Conservation (phyloP, 2,113 vertebrate species). For the Equus przewalskii region DNA sequence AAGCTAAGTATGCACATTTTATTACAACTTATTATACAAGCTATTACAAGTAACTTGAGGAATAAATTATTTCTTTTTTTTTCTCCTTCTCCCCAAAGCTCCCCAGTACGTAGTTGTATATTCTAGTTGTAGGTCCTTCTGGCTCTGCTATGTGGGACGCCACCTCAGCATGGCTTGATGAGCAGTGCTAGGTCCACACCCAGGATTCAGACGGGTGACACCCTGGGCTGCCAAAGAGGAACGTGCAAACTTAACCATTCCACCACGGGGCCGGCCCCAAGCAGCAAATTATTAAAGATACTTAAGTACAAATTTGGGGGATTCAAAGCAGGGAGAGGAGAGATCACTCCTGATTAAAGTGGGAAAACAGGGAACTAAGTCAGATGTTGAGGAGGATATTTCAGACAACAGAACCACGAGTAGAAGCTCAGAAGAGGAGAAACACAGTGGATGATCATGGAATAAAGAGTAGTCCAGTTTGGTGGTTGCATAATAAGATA, state of each 20-base stretch:
- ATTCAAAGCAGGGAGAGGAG: background rate
- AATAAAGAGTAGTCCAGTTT: background rate
- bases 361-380: background rate
- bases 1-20: background rate
- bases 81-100: too few relatives aligned
- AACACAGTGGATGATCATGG: background rate
- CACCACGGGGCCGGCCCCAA: too few relatives aligned
- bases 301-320: background rate
- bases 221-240: too few relatives aligned
- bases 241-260: too few relatives aligned
- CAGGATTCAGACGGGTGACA: too few relatives aligned
- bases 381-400: background rate
- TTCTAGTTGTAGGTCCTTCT: too few relatives aligned
- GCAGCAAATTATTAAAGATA: background rate
- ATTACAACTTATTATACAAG: background rate
- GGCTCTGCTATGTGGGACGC: too few relatives aligned
- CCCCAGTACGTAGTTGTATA: too few relatives aligned
- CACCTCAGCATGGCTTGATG: too few relatives aligned
- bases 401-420: background rate
- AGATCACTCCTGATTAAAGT: background rate
- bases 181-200: too few relatives aligned
- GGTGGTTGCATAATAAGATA: background rate
- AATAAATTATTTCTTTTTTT: background rate
- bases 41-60: background rate
- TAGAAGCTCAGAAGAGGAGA: background rate